Evolutionary conservation across 2,113 vertebrate species (phyloP), one percentile per base, ranked within the genome.

Genomic region (Ochotona curzoniae): DNA sequence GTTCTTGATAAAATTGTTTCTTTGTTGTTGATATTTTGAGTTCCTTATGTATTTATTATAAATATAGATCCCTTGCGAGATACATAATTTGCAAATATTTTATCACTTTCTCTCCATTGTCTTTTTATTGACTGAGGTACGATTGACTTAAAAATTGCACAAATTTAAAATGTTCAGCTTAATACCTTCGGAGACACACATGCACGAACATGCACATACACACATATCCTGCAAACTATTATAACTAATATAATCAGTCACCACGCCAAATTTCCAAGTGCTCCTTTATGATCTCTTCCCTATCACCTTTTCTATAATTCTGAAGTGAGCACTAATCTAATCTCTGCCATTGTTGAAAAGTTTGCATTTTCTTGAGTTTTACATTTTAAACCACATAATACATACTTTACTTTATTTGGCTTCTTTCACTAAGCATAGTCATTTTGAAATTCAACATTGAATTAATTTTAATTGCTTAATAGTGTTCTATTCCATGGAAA

Each of bases 401-500:
- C 12, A 1, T 81, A 71, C 23, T 74, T 3, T 76, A 18, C 81
- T 92, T 73, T 44, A 7, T 7, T 47, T 28, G 26, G 1, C 2
- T 76, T 83, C 14, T 38, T 89, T 87, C 66, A 80, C 23, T 70
- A 49, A 35, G 2, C 3, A 70, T 70, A 73, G 35, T 86, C 79
- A 92, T 89, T 89, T 89, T 85, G 13, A 49, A 60, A 83, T 89
- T 76, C 14, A 17, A 61, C 13, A 91, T 26, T 10, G 91, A 86
- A 61, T 86, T 60, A 21, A 23, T 70, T 32, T 82, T 89, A 12
- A 64, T 38, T 90, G 71, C 6, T 87, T 32, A 89, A 51, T 18
- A 92, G 30, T 75, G 67, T 32, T 49, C 44, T 44, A 64, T 81
- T 84, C 8, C 70, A 20, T 70, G 47, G 26, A 20, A 20, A 54